Evolutionary conservation across 2,888 invertebrate species (phyloP), one percentile per base, ranked within the genome.

Genomic region (Anthoptus insignis): DNA sequence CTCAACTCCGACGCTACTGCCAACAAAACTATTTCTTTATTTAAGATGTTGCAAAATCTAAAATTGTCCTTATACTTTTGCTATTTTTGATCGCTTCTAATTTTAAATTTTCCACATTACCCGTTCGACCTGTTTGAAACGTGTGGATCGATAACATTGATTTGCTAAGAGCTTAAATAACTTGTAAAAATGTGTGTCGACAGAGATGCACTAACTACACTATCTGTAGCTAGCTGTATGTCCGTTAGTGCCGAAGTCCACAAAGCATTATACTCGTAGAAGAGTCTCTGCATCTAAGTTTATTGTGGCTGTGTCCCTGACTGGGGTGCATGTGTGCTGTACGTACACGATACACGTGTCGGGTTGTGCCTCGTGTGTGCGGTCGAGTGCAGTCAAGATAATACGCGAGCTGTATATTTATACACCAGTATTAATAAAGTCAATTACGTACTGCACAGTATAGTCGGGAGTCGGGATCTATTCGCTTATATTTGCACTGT

Each of bases 291-390:
- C 47, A 47, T 45, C 45, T 53, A 52, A 32, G 42, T 42, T 52
- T 45, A 53, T 32, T 61, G 42, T 42, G 52, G 52, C 42, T 21
- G 52, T 52, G 75, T 73, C 71, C 71, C 70, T 71, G 75, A 66
- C 64, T 54, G 16, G 45, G 60, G 57, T 58, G 56, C 54, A 68
- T 68, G 79, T 81, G 78, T 78, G 77, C 71, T 63, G 66, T 78
- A 64, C 9, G 54, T 67, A 80, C 74, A 64, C 65, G 70, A 81
- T 82, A 82, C 82, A 82, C 82, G 83, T 83, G 83, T 74, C 79
- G 67, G 67, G 45, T 45, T 63, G 39, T 65, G 63, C n/a, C 69
- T 60, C 49, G 52, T 77, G 83, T 83, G 81, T 81, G 80, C 75
- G 67, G 56, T 69, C 71, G 69, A 74, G 73, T 74, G 75, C 71